A percentile compares a stretch with the other conserved stretches of the same genome.
Evolutionary conservation across 2,888 invertebrate species (phyloP).

Genomic region (Chloroclystis v-ata): DNA sequence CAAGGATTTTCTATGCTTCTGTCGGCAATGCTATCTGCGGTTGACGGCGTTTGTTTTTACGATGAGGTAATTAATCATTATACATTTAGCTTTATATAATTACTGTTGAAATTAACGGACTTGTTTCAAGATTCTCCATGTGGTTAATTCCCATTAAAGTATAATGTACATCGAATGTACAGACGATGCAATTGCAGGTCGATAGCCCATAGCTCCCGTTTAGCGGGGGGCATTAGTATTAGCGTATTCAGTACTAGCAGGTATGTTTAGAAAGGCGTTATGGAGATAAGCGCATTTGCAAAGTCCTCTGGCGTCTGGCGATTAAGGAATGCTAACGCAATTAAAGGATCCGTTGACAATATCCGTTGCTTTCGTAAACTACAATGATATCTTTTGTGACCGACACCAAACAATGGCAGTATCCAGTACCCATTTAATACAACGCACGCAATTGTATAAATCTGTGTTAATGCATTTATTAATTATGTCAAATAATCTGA

Average conservation of each 20-base stretch:
- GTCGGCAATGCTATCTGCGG: slow-evolving; percentile 48
- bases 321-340: slow-evolving; percentile 28
- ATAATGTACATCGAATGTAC: slow-evolving; percentile 8
- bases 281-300: slow-evolving; percentile 19
- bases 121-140: too few species aligned
- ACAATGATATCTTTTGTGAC: neutral
- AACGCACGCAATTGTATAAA: too few species aligned
- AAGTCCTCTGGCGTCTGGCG: slow-evolving; percentile 27
- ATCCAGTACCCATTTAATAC: too few species aligned
- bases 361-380: slow-evolving; percentile 4
- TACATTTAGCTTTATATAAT: too few species aligned
- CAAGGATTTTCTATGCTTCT: slow-evolving; percentile 49
- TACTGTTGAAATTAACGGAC: too few species aligned
- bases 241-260: neutral
- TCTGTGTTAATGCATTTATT: too few species aligned
- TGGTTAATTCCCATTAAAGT: too few species aligned
- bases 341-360: slow-evolving; percentile 7
- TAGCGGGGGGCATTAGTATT: slow-evolving; percentile 5
- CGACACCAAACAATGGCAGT: slow-evolving; percentile 4
- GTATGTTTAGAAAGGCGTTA: slow-evolving; percentile 9
- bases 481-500: too few species aligned
- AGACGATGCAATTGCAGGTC: slow-evolving; percentile 7
- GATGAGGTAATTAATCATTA: slow-evolving; percentile 64
- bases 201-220: slow-evolving; percentile 13
- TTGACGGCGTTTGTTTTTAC: slow-evolving; percentile 67